phyloP scores from a whole-genome alignment of 2,888 invertebrate species.

The Metallyticus violacea region DNA sequence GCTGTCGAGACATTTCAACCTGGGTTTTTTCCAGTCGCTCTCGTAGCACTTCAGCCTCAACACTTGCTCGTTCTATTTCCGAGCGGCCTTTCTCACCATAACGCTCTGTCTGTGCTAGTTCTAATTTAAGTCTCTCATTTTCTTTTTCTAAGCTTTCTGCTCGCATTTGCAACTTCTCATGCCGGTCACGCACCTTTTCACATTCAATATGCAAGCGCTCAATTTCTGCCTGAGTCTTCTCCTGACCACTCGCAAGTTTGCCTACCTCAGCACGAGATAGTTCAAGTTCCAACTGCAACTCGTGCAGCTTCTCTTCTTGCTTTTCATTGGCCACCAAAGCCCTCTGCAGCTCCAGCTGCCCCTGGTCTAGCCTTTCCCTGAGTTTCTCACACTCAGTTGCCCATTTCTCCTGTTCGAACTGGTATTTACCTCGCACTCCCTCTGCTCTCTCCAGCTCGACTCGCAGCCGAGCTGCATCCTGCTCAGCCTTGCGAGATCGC shows the following conservation, averaged over 20 bases:
- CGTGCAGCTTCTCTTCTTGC: constrained; percentile 72
- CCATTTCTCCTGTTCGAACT: constrained; percentile 69
- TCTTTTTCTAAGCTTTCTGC: constrained; percentile 68
- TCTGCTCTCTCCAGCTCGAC: constrained; percentile 72
- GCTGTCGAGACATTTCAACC: constrained; percentile 39
- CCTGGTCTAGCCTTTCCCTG: constrained; percentile 71
- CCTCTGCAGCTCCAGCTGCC: constrained; percentile 72
- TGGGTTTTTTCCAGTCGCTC: constrained; percentile 81
- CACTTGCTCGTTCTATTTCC: constrained; percentile 52
- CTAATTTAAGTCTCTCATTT: constrained; percentile 72
- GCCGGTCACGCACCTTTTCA: constrained; percentile 82
- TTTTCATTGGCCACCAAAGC: constrained; percentile 61
- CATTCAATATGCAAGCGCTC: constrained; percentile 85
- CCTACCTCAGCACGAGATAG: constrained; percentile 73
- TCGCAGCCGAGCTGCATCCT: constrained; percentile 62
- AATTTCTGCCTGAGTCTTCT: constrained; percentile 75
- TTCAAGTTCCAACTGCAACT: constrained; percentile 77
- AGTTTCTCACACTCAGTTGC: constrained; percentile 62
- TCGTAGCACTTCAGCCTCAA: constrained; percentile 63
- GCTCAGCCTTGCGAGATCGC: constrained; percentile 67
- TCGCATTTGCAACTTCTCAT: constrained; percentile 76
- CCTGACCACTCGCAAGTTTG: constrained; percentile 70
- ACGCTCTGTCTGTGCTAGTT: constrained; percentile 53
- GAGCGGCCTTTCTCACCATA: constrained; percentile 33
- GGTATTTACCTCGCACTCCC: constrained; percentile 75